A percentile compares a stretch with the other conserved stretches of the same genome.
phyloP scores from a whole-genome alignment of 2,888 invertebrate genomes.

The Hymenopus coronatus region DNA sequence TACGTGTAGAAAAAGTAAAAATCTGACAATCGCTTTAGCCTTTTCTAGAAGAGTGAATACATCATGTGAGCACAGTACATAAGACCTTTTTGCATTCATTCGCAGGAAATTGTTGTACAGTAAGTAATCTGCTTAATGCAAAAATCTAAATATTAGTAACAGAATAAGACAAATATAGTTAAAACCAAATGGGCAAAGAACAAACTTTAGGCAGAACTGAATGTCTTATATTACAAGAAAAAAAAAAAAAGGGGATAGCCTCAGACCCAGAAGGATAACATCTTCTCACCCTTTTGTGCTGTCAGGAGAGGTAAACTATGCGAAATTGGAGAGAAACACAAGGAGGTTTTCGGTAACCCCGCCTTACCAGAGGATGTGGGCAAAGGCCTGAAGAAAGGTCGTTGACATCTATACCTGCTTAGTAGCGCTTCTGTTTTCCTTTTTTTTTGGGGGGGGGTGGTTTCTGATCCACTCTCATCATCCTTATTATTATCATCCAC shows the following conservation, averaged over 20 bases:
- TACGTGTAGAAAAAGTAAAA: too few relatives aligned
- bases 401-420: background rate
- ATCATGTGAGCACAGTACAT: too few relatives aligned
- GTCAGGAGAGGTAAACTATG: background rate
- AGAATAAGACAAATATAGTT: too few relatives aligned
- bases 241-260: background rate
- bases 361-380: background rate
- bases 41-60: too few relatives aligned
- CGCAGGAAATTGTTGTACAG: too few relatives aligned
- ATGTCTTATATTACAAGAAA: background rate
- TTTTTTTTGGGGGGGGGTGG: background rate
- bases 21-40: too few relatives aligned
- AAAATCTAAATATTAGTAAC: too few relatives aligned
- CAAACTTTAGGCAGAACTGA: background rate
- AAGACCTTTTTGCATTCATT: too few relatives aligned
- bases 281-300: background rate
- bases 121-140: too few relatives aligned
- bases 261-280: background rate
- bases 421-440: background rate
- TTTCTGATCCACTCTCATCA: background rate
- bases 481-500: background rate
- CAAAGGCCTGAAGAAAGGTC: background rate
- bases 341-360: background rate
- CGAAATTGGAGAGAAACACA: background rate
- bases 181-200: background rate